These are phyloP conservation scores for Delia radicum DNA, from an alignment of 1,140 invertebrate species.

Conservation along the genomic window DNA sequence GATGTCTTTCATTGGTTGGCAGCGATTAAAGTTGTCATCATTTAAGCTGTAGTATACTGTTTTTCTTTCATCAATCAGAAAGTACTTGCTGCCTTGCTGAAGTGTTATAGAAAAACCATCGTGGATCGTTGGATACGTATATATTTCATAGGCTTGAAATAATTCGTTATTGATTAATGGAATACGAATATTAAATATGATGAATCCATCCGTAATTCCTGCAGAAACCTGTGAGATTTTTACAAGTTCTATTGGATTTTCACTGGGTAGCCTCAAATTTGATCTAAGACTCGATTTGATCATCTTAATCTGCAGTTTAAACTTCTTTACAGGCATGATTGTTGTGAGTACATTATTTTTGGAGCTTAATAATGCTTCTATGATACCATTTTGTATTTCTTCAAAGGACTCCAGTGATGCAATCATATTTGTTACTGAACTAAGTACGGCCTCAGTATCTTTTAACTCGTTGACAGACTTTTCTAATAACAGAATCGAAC, in stretches of 20 bases:
- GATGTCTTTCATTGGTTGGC: background rate
- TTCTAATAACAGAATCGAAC: background rate
- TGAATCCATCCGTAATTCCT: background rate
- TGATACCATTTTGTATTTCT: background rate
- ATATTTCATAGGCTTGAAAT: too few species aligned
- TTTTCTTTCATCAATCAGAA: background rate
- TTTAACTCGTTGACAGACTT: background rate
- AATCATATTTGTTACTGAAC: background rate
- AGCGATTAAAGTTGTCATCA: background rate
- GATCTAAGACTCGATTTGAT: background rate
- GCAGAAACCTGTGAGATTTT: background rate
- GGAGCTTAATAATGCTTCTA: background rate
- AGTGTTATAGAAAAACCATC: background rate
- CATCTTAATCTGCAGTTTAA: constrained; percentile 10
- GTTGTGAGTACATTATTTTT: background rate
- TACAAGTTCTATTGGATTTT: background rate
- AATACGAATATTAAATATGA: too few species aligned
- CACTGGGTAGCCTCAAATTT: background rate
- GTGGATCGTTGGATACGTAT: too few species aligned
- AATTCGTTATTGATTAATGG: too few species aligned
- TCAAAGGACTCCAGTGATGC: background rate
- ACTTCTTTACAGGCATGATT: constrained; percentile 5
- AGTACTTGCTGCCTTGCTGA: background rate
- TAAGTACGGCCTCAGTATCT: background rate
- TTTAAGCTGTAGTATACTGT: background rate